Percentiles rank a stretch among this genome's conserved stretches.
Evolutionary conservation across 2,888 invertebrate genomes (phyloP).

Genomic region (Chydorus sphaericus): DNA sequence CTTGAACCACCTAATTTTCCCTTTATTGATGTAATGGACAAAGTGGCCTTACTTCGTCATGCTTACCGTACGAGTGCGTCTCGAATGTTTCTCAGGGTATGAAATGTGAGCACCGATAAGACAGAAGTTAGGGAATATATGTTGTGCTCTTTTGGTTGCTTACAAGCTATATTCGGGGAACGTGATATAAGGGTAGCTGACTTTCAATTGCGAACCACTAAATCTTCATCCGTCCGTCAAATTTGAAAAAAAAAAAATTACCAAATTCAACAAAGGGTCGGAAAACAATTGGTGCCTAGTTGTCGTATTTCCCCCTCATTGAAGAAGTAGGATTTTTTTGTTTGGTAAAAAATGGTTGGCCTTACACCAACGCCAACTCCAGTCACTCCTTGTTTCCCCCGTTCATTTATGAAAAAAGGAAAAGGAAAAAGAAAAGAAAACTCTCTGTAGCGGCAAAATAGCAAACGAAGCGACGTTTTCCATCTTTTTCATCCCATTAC

Average conservation of each 20-base stretch:
- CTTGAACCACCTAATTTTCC: too few relatives aligned
- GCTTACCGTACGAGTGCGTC: not conserved
- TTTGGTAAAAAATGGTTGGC: not conserved
- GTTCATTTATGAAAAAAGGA: too few relatives aligned
- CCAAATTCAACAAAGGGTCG: not conserved
- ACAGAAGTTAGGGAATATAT: too few relatives aligned
- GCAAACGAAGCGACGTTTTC: too few relatives aligned
- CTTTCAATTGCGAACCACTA: slow-evolving; percentile 2
- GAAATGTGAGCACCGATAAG: not conserved
- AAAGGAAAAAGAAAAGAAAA: too few relatives aligned
- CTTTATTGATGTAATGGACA: too few relatives aligned
- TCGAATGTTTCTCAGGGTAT: not conserved
- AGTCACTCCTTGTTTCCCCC: too few relatives aligned
- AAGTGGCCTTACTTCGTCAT: slow-evolving; percentile 8
- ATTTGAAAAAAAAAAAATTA: not conserved
- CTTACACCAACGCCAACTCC: not conserved
- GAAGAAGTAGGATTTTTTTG: not conserved
- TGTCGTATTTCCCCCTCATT: not conserved
- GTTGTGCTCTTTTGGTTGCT: not conserved
- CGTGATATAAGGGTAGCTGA: slow-evolving; percentile 1
- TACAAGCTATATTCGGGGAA: not conserved
- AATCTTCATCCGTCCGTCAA: slow-evolving; percentile 1
- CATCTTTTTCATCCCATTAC: too few relatives aligned
- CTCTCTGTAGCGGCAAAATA: too few relatives aligned
- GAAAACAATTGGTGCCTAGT: slow-evolving; percentile 1